These are phyloP conservation scores for Molorchus minor DNA, from an alignment of 2,888 invertebrate genomes.

Conservation along the genomic window DNA sequence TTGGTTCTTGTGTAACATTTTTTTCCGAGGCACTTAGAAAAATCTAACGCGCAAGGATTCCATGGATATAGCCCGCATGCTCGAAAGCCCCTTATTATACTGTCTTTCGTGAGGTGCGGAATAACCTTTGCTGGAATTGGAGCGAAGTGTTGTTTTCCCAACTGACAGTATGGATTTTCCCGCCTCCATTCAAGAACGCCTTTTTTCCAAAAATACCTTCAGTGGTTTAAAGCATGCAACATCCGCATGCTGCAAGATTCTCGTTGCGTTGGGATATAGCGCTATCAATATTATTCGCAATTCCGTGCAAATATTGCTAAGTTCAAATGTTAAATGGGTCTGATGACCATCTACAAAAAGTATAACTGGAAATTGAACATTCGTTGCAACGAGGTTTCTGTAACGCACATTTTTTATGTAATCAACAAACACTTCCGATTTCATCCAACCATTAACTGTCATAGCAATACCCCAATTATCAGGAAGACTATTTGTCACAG, in stretches of 20 bases:
- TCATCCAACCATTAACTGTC: slow-evolving; percentile 29
- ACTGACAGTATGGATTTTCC: slow-evolving; percentile 2
- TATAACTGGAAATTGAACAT: slow-evolving; percentile 18
- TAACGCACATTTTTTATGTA: not conserved
- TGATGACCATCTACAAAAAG: slow-evolving; percentile 19
- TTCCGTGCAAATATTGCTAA: not conserved
- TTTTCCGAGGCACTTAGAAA: not conserved
- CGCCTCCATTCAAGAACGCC: slow-evolving; percentile 2
- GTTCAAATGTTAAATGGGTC: not conserved
- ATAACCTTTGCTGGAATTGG: not conserved
- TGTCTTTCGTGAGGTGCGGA: not conserved
- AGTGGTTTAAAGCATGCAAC: slow-evolving; percentile 13
- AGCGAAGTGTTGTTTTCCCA: not conserved
- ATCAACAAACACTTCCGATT: slow-evolving; percentile 7
- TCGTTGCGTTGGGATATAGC: not conserved
- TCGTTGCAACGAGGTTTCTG: slow-evolving; percentile 4
- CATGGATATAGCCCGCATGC: not conserved
- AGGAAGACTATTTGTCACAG: slow-evolving; percentile 20
- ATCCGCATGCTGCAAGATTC: not conserved
- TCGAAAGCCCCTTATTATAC: not conserved
- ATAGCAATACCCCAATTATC: slow-evolving; percentile 28
- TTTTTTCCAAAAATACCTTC: not conserved
- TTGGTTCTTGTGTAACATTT: too few relatives aligned
- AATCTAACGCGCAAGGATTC: not conserved
- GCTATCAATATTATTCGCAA: not conserved